Evolutionary conservation across 2,797 vertebrate species (phyloP), one percentile per base, ranked within the genome.

Genomic region (Lates japonicus): DNA sequence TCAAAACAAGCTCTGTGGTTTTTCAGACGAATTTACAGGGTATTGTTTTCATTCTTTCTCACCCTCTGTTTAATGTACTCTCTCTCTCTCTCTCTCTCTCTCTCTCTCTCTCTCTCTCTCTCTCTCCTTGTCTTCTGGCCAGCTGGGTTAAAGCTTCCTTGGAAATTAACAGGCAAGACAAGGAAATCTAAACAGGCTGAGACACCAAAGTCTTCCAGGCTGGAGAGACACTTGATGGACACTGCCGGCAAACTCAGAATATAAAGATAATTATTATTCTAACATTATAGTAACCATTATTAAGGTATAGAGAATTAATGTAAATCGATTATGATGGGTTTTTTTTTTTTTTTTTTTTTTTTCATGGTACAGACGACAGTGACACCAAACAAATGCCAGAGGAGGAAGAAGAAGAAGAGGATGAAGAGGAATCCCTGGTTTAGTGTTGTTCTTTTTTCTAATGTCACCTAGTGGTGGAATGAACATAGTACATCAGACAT

Each of bases 381-480:
- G 12, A 52, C 29, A 54, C 9, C 2, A 4, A 29, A 35, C 65
- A 66, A 33, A 31, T 37, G 2, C 20, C 1, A 68, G 11, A 42
- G 29, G n/a, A 63, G 8, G n/a, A 48, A 51, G 14, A 16, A 9
- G 29, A 48, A 12, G 25, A 54, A 8, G 59, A n/a, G 0, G 33
- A 61, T 9, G 48, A 60, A 13, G 58, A 68, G 1, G 20, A 31
- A 29, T 39, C 22, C 7, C 52, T 44, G 22, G 0, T 35, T 57
- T 1, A 16, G 35, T 44, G 49, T 19, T 11, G 0, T 17, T 76
- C 42, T 25, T 65, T 48, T 79, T 61, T 67, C 19, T 61, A 37
- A n/a, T 42, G 75, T 52, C 88, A 52, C 69, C 85, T 86, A 64
- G 51, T 84, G 78, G 79, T 42, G 11, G 42, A 57, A 37, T 22